Conservation (phyloP, 2,888 invertebrate genomes). For the Drosophila koepferae region DNA sequence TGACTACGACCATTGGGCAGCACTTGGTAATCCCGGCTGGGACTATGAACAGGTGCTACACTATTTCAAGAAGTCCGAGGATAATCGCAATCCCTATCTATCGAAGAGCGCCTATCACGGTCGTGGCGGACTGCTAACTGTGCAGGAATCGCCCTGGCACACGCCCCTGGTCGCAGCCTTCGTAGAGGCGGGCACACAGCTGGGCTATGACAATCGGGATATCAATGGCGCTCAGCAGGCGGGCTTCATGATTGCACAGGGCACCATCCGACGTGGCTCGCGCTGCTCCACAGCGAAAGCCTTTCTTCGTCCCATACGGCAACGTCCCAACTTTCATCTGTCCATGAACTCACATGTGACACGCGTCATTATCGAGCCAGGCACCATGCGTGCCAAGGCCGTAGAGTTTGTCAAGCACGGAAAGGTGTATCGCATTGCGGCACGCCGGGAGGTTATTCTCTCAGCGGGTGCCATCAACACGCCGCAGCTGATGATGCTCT, state of each 20-base stretch:
- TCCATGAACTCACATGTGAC: slow-evolving; percentile 93
- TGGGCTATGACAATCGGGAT: slow-evolving; percentile 93
- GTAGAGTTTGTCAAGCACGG: slow-evolving; percentile 93
- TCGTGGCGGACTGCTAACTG: slow-evolving; percentile 90
- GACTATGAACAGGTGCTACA: slow-evolving; percentile 92
- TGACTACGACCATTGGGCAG: slow-evolving; percentile 96
- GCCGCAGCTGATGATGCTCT: slow-evolving; percentile 96
- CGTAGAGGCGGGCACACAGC: slow-evolving; percentile 92
- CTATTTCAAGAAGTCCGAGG: slow-evolving; percentile 96
- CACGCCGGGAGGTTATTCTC: slow-evolving; percentile 93
- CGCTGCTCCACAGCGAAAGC: slow-evolving; percentile 95
- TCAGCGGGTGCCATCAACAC: slow-evolving; percentile 96
- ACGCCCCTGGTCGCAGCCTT: slow-evolving; percentile 93
- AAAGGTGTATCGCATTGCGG: slow-evolving; percentile 89
- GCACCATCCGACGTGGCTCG: slow-evolving; percentile 91
- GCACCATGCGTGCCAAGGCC: slow-evolving; percentile 91
- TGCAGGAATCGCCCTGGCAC: slow-evolving; percentile 94
- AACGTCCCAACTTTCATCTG: slow-evolving; percentile 92
- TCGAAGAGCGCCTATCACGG: slow-evolving; percentile 88
- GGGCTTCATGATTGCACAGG: slow-evolving; percentile 93
- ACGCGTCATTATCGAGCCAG: slow-evolving; percentile 90
- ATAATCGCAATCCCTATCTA: slow-evolving; percentile 94
- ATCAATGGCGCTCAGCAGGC: slow-evolving; percentile 93
- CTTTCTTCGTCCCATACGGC: slow-evolving; percentile 91
- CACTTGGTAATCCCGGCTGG: slow-evolving; percentile 95